Percentiles rank a stretch among this genome's conserved stretches.
These are phyloP conservation scores for Campoplex capitator DNA, from an alignment of 2,888 invertebrate genomes.

Conservation along the genomic window DNA sequence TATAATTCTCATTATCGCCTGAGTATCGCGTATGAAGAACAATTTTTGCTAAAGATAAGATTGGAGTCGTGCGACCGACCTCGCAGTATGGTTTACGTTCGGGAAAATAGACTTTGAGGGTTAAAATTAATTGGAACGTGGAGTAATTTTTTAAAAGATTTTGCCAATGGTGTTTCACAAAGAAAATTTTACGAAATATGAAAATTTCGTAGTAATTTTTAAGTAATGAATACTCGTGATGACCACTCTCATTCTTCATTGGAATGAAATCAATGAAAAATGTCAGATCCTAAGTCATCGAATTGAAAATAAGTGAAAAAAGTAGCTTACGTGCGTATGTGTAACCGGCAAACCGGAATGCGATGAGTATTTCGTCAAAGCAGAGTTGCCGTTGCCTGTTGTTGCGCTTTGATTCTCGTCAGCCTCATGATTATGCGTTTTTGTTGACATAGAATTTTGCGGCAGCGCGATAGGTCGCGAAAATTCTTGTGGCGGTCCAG, in stretches of 20 bases:
- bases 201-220: neutral
- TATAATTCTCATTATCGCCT: too few relatives aligned
- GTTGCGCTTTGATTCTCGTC: slow-evolving; percentile 76
- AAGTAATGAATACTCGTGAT: neutral
- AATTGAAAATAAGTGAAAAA: neutral
- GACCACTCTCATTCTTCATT: too few relatives aligned
- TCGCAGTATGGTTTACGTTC: too few relatives aligned
- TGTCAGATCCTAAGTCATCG: neutral
- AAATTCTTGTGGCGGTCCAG: slow-evolving; percentile 77
- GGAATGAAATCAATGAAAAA: too few relatives aligned
- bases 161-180: neutral
- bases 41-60: too few relatives aligned
- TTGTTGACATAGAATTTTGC: slow-evolving; percentile 69
- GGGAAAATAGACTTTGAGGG: too few relatives aligned
- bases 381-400: slow-evolving; percentile 78
- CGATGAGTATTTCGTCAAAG: slow-evolving; percentile 75
- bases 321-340: slow-evolving; percentile 76
- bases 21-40: too few relatives aligned
- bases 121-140: too few relatives aligned
- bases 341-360: slow-evolving; percentile 74
- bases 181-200: too few relatives aligned
- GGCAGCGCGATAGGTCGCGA: slow-evolving; percentile 71
- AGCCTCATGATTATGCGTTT: slow-evolving; percentile 69
- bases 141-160: neutral
- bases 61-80: too few relatives aligned